Evolutionary conservation across 2,113 vertebrate species (phyloP).

Genomic region (Pogonocichla stellata): DNA sequence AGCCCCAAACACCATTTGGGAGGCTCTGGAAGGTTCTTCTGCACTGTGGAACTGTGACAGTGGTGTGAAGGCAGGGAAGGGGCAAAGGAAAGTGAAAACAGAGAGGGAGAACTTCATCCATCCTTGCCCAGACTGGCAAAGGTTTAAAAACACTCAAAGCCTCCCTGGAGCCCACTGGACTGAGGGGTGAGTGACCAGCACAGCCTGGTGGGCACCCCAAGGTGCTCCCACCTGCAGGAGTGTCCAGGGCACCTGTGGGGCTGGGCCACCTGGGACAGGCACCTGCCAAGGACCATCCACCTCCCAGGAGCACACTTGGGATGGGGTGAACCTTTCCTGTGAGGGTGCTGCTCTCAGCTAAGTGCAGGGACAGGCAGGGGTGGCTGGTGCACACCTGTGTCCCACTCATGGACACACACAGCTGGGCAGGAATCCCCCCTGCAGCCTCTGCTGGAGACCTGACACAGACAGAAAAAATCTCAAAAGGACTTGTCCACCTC

Average conservation of each 20-base stretch:
- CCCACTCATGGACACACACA: not conserved
- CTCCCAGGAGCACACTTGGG: fast-evolving
- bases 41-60: fast-evolving
- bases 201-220: not conserved
- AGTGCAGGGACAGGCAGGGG: not conserved
- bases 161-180: fast-evolving
- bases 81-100: not conserved
- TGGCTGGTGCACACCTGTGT: not conserved
- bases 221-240: fast-evolving
- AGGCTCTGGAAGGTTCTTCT: not conserved
- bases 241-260: not conserved
- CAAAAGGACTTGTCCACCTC: not conserved
- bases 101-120: not conserved
- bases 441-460: not conserved
- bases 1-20: not conserved
- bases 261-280: not conserved
- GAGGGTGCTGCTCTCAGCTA: not conserved
- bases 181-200: fast-evolving
- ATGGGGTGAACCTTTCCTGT: not conserved
- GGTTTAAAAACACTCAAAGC: not conserved
- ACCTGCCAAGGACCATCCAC: not conserved
- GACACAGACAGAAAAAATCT: not conserved
- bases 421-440: not conserved
- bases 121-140: not conserved
- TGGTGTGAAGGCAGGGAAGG: not conserved